Conservation (phyloP, 2,888 invertebrate genomes). For the Sceliomorpha sp. region DNA sequence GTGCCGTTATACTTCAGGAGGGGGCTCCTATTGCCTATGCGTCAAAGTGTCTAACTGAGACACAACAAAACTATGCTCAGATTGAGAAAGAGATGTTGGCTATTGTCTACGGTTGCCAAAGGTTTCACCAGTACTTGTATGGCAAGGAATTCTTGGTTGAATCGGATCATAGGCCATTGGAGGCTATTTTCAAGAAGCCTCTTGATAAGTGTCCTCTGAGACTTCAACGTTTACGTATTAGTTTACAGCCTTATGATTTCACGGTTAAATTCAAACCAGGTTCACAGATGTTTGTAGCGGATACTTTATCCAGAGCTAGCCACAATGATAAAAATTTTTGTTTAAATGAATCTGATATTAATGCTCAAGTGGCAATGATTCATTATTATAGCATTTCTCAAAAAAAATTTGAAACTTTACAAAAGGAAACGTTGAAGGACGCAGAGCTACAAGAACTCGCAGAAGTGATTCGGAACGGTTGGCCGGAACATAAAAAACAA, state of each 20-base stretch:
- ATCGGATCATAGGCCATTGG: conserved; percentile 24
- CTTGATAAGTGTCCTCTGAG: conserved; percentile 28
- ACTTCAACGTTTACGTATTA: conserved; percentile 22
- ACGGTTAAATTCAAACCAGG: conserved; percentile 56
- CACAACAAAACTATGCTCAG: no score
- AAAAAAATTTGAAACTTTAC: conserved; percentile 16
- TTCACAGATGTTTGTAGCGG: conserved; percentile 62
- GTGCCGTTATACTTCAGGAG: no score
- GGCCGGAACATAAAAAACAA: conserved; percentile 15
- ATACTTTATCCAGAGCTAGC: conserved; percentile 62
- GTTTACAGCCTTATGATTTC: conserved; percentile 33
- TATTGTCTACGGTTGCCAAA: no score
- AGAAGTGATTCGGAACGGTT: conserved; percentile 37
- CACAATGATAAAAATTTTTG: conserved; percentile 1
- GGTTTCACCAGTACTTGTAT: conserved; percentile 53
- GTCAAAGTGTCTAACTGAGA: no score
- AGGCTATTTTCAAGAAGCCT: conserved; percentile 61
- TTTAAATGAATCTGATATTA: conserved; percentile 22
- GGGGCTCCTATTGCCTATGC: no score
- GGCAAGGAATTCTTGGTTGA: conserved; percentile 27
- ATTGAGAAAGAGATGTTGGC: no score
- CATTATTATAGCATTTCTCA: conserved; percentile 9
- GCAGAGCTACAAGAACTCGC: conserved; percentile 47
- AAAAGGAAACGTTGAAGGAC: conserved; percentile 42
- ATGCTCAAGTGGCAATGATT: conserved; percentile 13